Percentiles rank a stretch among this genome's conserved stretches.
These are phyloP conservation scores for Pachycephala philippinensis DNA, from an alignment of 2,113 vertebrate species.

Conservation along the genomic window DNA sequence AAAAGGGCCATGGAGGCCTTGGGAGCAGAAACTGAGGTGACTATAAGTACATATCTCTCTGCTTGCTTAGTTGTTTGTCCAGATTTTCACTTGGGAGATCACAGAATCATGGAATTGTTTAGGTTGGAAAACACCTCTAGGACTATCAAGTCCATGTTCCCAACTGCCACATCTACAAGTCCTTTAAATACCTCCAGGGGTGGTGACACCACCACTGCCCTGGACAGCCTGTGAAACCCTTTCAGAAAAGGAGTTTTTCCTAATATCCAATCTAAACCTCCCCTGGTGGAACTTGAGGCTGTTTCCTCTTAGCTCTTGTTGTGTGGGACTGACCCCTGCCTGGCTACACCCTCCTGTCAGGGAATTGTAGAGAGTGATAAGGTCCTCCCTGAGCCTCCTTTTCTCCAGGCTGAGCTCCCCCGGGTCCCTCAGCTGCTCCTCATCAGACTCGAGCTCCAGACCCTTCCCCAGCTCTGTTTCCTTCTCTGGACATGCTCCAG, in stretches of 20 bases:
- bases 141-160: neutral
- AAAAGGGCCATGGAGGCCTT: neutral
- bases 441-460: neutral
- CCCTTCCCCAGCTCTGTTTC: fast-evolving
- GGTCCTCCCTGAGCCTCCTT: neutral
- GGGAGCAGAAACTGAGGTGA: slow-evolving; percentile 22
- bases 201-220: neutral
- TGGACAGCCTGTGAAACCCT: neutral
- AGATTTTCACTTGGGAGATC: neutral
- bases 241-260: neutral
- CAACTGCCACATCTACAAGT: neutral
- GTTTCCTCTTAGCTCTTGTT: neutral
- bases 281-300: neutral
- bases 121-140: neutral
- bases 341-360: neutral
- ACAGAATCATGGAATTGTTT: neutral
- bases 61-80: neutral
- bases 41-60: slow-evolving; percentile 1
- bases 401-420: neutral
- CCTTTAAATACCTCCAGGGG: neutral
- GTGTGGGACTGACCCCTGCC: fast-evolving
- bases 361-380: fast-evolving
- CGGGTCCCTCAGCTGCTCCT: neutral
- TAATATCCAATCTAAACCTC: neutral
- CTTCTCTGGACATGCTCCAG: fast-evolving